Conservation (phyloP, 64 coral and sea anemone genomes). For the Montipora cactus region DNA sequence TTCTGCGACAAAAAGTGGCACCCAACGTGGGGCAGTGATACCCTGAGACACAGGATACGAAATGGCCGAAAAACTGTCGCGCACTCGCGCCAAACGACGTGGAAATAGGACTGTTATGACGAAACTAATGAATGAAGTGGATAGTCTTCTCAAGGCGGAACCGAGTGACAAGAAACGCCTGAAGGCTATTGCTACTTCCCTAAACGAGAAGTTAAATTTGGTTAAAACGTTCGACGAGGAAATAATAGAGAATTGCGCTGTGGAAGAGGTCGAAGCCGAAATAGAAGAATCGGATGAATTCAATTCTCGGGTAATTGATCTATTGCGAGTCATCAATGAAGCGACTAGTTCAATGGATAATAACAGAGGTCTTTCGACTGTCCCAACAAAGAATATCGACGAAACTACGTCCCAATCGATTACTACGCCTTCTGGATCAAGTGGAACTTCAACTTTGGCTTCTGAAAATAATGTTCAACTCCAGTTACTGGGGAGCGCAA, state of each 20-base stretch:
- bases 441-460: no score
- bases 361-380: background rate
- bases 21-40: constrained; percentile 18
- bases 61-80: background rate
- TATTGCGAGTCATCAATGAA: background rate
- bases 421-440: background rate
- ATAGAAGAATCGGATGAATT: background rate
- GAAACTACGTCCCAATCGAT: background rate
- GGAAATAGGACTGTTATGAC: constrained; percentile 2
- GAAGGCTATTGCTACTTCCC: background rate
- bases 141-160: background rate
- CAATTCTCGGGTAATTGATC: background rate
- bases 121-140: background rate
- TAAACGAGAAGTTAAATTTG: background rate
- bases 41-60: no score
- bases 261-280: background rate
- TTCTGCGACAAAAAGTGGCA: background rate
- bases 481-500: no score
- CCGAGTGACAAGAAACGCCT: background rate
- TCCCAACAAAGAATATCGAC: background rate
- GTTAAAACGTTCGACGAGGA: background rate
- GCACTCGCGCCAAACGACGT: background rate
- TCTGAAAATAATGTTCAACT: no score
- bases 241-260: constrained; percentile 1
- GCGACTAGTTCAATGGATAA: no score